Evolutionary conservation across 2,888 invertebrate genomes (phyloP), one percentile per base, ranked within the genome.

Genomic region (Apoderus coryli): DNA sequence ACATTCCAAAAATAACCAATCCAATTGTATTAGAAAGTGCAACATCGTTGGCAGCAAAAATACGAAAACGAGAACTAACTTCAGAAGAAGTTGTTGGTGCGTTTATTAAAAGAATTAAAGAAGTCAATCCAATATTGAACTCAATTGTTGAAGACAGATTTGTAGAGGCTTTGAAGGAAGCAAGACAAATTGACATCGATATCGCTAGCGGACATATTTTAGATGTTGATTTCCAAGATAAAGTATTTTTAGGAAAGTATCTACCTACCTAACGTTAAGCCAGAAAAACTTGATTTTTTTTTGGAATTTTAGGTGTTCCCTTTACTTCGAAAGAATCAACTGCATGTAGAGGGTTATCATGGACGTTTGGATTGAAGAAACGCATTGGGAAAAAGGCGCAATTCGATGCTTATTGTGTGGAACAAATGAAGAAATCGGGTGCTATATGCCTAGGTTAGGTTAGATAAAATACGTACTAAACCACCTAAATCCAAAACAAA

Each of bases 281-380:
- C n/a, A 9, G 14, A 29, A 29, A 22, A 25, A 16, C 25, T 23
- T n/a, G 16, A 27, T 22, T 27, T 6, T 19, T 19, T 19, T 19
- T 29, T 25, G 10, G 24, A 16, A 9, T 37, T 44, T 4, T 44
- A 68, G 88, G 93, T 4, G 78, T 95, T 4, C 93, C 95, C 0
- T 86, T 93, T 53, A 85, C 90, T 4, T 74, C 81, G 0, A 95
- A 95, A 56, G 93, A 93, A 53, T 79, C 82, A 31, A 82, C 86
- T 34, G 69, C 73, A 4, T 78, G 79, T 1, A 61, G 69, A 49
- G 89, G 86, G 51, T 61, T 80, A 59, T 56, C 69, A 1, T 69
- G 73, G 48, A 72, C 81, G 0, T 64, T 81, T 44, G 85, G 82
- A 3, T 47, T 81, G 28, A 4, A 61, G 0, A 54, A 64, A 2